Percentiles rank a stretch among this genome's conserved stretches.
These are phyloP conservation scores for Drosophila murphyi DNA, from an alignment of 1,140 invertebrate genomes.

Conservation along the genomic window DNA sequence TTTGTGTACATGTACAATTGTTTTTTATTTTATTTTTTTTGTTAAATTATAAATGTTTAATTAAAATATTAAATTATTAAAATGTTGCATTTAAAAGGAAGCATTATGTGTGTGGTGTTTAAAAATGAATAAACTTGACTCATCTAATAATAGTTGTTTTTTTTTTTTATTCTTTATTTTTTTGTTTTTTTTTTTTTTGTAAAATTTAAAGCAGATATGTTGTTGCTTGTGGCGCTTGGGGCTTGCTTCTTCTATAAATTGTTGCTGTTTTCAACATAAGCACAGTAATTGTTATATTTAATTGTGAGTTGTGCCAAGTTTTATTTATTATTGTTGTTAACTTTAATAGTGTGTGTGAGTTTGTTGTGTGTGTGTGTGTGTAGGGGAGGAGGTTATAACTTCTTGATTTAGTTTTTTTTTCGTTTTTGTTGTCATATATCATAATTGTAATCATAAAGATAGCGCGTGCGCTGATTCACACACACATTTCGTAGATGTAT, in stretches of 20 bases:
- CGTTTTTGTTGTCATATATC: conserved; percentile 40
- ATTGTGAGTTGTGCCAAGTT: conserved; percentile 78
- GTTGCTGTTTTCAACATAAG: conserved; percentile 76
- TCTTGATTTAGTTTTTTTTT: conserved; percentile 54
- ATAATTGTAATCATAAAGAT: conserved; percentile 70
- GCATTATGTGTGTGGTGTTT: conserved; percentile 67
- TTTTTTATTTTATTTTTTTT: conserved; percentile 50
- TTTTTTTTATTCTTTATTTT: conserved; percentile 21
- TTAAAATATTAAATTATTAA: conserved; percentile 74
- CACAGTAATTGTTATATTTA: conserved; percentile 77
- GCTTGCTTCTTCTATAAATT: conserved; percentile 52
- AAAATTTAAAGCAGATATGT: conserved; percentile 82
- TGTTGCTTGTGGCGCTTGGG: conserved; percentile 80
- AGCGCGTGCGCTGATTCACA: conserved; percentile 40
- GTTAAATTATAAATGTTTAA: conserved; percentile 65
- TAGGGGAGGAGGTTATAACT: conserved; percentile 61
- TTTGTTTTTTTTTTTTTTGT: conserved; percentile 50
- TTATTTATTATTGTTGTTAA: conserved; percentile 68
- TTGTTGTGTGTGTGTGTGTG: conserved; percentile 22
- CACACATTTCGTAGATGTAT: conserved; percentile 47
- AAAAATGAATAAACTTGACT: conserved; percentile 69
- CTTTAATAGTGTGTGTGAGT: conserved; percentile 68
- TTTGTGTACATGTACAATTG: conserved; percentile 72
- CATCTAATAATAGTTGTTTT: conserved; percentile 45
- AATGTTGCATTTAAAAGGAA: conserved; percentile 82